Evolutionary conservation across 2,113 vertebrate species (phyloP), one percentile per base, ranked within the genome.

Genomic region (Sander vitreus): DNA sequence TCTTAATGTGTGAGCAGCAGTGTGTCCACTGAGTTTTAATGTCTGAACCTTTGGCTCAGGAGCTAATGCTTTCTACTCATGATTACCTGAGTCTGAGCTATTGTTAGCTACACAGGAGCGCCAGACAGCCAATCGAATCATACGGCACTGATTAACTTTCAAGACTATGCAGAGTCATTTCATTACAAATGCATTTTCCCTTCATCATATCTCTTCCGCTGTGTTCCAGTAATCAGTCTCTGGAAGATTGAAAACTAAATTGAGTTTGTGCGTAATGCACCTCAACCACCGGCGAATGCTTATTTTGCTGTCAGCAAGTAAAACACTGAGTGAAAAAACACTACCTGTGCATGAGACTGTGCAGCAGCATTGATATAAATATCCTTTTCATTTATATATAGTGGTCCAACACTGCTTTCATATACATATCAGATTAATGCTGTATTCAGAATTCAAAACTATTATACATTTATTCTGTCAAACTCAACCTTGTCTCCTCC

Each of bases 241-340:
- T 65, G 76, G 39, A 39, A 84, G 80, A 88, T 80, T 90, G 76
- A 83, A 88, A 80, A 86, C 39, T 55, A 85, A 89, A 91, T 89
- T 81, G 68, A 76, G 77, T 77, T 91, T 91, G 78, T 30, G 78
- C 12, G 33, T 81, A 67, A 87, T 87, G 60, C 23, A 79, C 36
- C 62, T 77, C 43, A 69, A 73, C 36, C 6, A 43, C 51, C 21
- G 7, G 67, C 62, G 5, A 69, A 73, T 87, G 76, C 43, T 64
- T 80, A 85, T 91, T 78, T 12, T 14, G 30, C 73, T 77, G 50
- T 59, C 59, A 69, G 51, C 18, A 43, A 60, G 53, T 15, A n/a
- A 47, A 68, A 76, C 50, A 62, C 18, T 15, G 36, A 71, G 39
- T 54, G 27, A 55, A 66, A 54, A 39, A 51, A 65, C 39, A 76